Conservation (phyloP, 2,888 invertebrate genomes). For the Drosophila kambysellisi region DNA sequence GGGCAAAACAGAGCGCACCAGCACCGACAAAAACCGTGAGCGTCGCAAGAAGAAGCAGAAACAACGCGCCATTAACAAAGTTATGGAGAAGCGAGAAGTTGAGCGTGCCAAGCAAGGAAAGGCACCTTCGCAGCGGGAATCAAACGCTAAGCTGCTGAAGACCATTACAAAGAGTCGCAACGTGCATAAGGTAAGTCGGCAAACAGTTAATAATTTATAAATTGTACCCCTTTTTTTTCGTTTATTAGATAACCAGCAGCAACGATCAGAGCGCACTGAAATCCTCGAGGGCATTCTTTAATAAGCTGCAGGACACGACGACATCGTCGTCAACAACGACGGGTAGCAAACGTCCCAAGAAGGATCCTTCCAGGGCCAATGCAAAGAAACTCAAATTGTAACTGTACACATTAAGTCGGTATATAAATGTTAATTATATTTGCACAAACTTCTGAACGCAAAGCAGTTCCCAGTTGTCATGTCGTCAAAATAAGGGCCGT, state of each 20-base stretch:
- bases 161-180: conserved; percentile 89
- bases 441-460: conserved; percentile 13
- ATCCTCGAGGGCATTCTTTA: conserved; percentile 94
- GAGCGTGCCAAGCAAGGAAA: conserved; percentile 85
- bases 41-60: conserved; percentile 93
- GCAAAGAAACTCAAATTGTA: conserved; percentile 89
- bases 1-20: conserved; percentile 92
- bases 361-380: conserved; percentile 85
- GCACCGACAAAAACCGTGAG: conserved; percentile 95
- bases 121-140: conserved; percentile 86
- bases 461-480: conserved; percentile 17
- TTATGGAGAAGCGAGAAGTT: conserved; percentile 86
- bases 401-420: conserved; percentile 33
- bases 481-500: conserved; percentile 4
- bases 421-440: conserved; percentile 53
- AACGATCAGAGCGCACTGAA: conserved; percentile 86
- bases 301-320: conserved; percentile 92
- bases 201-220: neutral
- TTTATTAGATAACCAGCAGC: conserved; percentile 75
- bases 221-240: conserved; percentile 22
- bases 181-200: conserved; percentile 86
- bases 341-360: conserved; percentile 68
- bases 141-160: conserved; percentile 87
- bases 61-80: conserved; percentile 87
- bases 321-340: conserved; percentile 68